phyloP scores from a whole-genome alignment of 2,888 invertebrate genomes.

The Andricus curvator region DNA sequence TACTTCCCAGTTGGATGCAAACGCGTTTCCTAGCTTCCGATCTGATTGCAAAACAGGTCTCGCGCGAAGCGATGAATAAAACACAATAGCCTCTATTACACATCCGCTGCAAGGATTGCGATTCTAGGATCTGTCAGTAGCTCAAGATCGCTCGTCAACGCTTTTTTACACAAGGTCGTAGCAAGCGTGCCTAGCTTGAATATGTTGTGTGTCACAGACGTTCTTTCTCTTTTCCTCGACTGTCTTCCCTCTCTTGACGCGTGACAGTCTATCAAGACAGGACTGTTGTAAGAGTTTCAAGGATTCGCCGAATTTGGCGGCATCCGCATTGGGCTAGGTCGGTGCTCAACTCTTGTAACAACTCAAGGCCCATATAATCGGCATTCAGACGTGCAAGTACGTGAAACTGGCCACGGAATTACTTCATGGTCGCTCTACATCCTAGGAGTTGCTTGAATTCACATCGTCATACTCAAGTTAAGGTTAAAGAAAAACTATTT shows the following conservation, averaged over 20 bases:
- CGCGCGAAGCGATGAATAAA: slow-evolving; percentile 25
- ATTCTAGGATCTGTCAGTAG: slow-evolving; percentile 46
- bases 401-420: slow-evolving; percentile 51
- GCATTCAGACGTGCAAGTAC: slow-evolving; percentile 44
- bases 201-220: slow-evolving; percentile 16
- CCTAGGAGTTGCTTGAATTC: background rate
- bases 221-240: background rate
- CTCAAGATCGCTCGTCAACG: slow-evolving; percentile 62
- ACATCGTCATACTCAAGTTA: background rate
- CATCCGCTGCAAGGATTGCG: slow-evolving; percentile 30
- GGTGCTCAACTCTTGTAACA: slow-evolving; percentile 51
- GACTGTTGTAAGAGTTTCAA: slow-evolving; percentile 54
- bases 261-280: background rate
- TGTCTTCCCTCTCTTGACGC: background rate
- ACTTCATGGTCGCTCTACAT: slow-evolving; percentile 49
- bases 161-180: slow-evolving; percentile 62
- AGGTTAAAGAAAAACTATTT: background rate
- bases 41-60: slow-evolving; percentile 33
- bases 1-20: slow-evolving; percentile 31
- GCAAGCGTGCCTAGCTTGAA: slow-evolving; percentile 50
- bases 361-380: slow-evolving; percentile 49
- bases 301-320: slow-evolving; percentile 65
- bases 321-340: slow-evolving; percentile 68
- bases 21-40: slow-evolving; percentile 6
- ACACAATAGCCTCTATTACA: slow-evolving; percentile 25